Conservation (phyloP, 2,888 invertebrate species). For the Seira ritae region DNA sequence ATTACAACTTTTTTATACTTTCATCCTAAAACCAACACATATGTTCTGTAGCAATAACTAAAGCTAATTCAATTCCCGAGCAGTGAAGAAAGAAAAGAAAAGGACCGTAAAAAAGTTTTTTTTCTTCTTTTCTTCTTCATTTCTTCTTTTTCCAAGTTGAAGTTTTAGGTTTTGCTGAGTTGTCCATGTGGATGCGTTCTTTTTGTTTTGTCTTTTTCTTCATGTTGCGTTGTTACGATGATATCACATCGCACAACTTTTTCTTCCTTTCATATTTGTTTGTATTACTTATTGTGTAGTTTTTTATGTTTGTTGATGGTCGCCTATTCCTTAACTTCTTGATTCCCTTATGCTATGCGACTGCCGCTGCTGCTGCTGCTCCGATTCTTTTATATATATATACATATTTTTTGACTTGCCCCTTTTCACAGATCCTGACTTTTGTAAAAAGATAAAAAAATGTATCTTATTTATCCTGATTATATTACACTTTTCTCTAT, state of each 20-base stretch:
- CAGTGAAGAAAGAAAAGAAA: constrained; percentile 1
- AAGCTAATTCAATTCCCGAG: constrained; percentile 12
- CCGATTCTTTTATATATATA: constrained; percentile 15
- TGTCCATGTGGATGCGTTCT: neutral
- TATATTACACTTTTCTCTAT: constrained; percentile 11
- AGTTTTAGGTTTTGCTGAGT: constrained; percentile 2
- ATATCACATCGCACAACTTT: constrained; percentile 23
- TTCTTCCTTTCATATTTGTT: constrained; percentile 30
- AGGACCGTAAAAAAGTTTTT: constrained; percentile 40
- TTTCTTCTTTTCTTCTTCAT: constrained; percentile 21
- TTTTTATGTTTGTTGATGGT: constrained; percentile 55
- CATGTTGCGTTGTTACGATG: neutral
- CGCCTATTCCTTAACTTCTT: constrained; percentile 36
- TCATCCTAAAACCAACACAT: constrained; percentile 20
- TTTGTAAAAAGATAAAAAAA: constrained; percentile 8
- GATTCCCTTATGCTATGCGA: constrained; percentile 27
- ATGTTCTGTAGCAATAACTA: constrained; percentile 17
- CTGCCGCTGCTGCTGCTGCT: too few relatives aligned
- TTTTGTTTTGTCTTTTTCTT: constrained; percentile 19
- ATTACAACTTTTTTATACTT: constrained; percentile 6
- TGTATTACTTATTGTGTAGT: constrained; percentile 40
- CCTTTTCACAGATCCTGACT: constrained; percentile 19
- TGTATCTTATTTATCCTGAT: constrained; percentile 19
- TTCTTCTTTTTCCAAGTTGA: constrained; percentile 13
- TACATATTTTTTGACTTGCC: neutral